Base-by-base conservation (phyloP, 2,113 vertebrate genomes). In the Tretioscincus oriximinensis region DNA sequence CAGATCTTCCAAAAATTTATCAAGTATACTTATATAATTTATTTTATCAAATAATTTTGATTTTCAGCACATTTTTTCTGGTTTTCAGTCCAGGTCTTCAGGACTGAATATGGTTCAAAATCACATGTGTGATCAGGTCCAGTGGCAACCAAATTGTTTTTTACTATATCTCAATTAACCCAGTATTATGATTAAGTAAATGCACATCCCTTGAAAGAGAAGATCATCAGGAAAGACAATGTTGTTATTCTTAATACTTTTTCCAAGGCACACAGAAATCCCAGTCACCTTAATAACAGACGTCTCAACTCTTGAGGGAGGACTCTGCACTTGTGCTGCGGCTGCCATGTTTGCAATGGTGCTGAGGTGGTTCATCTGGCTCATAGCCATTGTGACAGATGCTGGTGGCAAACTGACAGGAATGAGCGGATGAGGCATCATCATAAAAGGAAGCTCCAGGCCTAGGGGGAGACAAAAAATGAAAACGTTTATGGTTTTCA, bases 351-450 rank as follows among this genome's bases (percentile, higher is more conserved):
- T 99, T 79, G 98, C 98, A n/a, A 99, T 99, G 91, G 98, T 99
- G 92, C 96, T 99, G 92, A 99, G 98, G 91, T 99, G 98, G 94
- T 99, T 99, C 98, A 99, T 99, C 95, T 99, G 98, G 95, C 97
- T 99, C 98, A 99, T 99, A 4, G 98, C 98, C 98, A 99, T 99
- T 21, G 98, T 99, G 94, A 99, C 98, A 87, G 98, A 99, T 80
- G 98, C 98, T 91, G 98, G 98, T 95, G 98, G 98, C 96, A 99
- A 96, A 95, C 97, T 99, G 94, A 99, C 98, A 1, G 98, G 98
- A 93, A 99, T 99, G 92, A 99, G 95, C 1, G 98, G 98, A 91
- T 99, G 98, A 88, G 98, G 98, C 98, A 99, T 99, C 98, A 99
- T 99, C 98, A 99, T 99, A 92, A 99, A 99, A 90, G 98, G 98